Base-by-base conservation (phyloP, 2,888 invertebrate species). In the Thera britannica region DNA sequence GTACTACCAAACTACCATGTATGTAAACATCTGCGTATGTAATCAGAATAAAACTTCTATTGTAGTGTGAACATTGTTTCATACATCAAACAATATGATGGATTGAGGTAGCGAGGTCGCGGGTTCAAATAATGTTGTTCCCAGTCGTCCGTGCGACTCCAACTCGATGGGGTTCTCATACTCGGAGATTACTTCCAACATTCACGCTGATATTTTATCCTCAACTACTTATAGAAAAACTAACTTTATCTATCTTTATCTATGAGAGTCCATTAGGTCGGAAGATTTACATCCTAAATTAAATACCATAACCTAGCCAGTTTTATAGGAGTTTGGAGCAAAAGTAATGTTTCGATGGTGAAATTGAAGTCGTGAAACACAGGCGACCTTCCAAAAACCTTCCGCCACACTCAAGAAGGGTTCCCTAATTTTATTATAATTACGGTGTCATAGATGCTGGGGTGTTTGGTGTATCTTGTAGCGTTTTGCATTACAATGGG, bases 401-500 rank as follows among this genome's bases (percentile, higher is more conserved):
- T 34, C 3, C 52, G 9, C 34, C 34, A 8, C 34, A 8, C 34
- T 52, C 7, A 52, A 9, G 23, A 58, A 65, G 54, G 59, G 59
- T 59, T 38, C 8, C 59, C 35, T 59, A 65, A 55, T 60, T 60
- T 49, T 65, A 65, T 65, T 60, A 41, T 60, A 65, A 65, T 65
- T 55, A 59, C 55, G 38, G 23, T 41, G 12, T 41, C 57, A 51
- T 36, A 58, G 55, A 58, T 35, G 35, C 58, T 9, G 44, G 38
- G 35, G 38, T 61, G 58, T 66, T 58, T 66, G 61, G 38, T 36
- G 56, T 54, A 58, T 54, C 62, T 62, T 67, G 59, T 62, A 48
- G 54, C 58, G 64, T 58, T 71, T 71, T 62, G 63, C 71, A 73
- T 69, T 23, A 67, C 65, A 71, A 71, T 64, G 54, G 55, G 65